Base-by-base conservation (phyloP, 2,888 invertebrate genomes). In the Melipona beecheii region DNA sequence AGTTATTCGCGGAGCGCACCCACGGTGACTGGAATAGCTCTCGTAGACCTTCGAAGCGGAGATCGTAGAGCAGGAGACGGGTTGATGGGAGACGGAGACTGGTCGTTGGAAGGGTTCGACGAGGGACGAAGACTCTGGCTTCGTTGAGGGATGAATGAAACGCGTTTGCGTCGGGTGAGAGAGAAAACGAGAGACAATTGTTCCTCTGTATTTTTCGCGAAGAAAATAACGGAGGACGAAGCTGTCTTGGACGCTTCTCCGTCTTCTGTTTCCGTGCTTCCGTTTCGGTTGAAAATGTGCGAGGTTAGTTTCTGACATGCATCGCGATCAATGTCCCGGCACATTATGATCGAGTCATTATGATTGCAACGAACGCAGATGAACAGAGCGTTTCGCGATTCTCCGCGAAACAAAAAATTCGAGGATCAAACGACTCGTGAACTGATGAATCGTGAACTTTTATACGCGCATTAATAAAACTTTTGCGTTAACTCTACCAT, bases 1-100 rank as follows among this genome's bases (percentile, higher is more conserved):
- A 77, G 76, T 49, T 71, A 77, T 64, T 77, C 71, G 62, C 21
- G 62, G 62, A 64, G 52, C 43, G 52, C 43, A 9, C 43, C 9
- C 36, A n/a, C 15, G 9, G 24, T 24, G 60, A 77, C 52, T 64
- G 62, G 76, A 77, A 77, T 77, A 70, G 43, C 17, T 62, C 3
- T 62, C 3, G 27, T 15, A 60, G 52, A 58, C 62, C 24, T 62
- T 52, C 19, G 24, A 17, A 21, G 24, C 9, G 56, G 43, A 19
- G 31, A 66, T 75, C 13, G 64, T 15, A 3, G 36, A 52, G 36
- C 9, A 50, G 36, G 19, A 11, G 5, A 27, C 19, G 19, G 17
- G 9, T 17, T 60, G 6, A 49, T 9, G 31, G 5, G n/a, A 17
- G 2, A 31, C 4, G 13, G 52, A 54, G 49, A 66, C 17, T 43